Evolutionary conservation across 2,888 invertebrate species (phyloP).

Genomic region (Eledone cirrhosa): DNA sequence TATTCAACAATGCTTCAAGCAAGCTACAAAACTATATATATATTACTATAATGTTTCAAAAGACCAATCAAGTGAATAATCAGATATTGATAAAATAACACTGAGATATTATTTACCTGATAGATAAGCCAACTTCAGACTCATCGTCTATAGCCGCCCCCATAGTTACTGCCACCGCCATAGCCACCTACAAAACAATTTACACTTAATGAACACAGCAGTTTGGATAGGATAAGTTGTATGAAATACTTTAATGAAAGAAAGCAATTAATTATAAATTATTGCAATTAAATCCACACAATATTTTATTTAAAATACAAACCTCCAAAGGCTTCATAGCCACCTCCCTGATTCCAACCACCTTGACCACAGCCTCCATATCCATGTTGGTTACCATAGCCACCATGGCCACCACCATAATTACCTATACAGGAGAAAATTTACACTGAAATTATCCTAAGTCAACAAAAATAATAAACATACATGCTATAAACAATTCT

Average conservation of each 20-base stretch:
- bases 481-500: no score
- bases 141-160: constrained; percentile 27
- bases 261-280: no score
- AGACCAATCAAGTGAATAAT: no score
- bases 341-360: constrained; percentile 36
- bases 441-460: no score
- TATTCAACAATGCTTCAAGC: no score
- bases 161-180: constrained; percentile 19
- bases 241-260: no score
- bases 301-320: neutral
- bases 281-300: no score
- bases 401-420: constrained; percentile 63
- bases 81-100: no score
- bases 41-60: no score
- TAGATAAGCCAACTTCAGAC: constrained; percentile 25
- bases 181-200: constrained; percentile 14
- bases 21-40: no score
- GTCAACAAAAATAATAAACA: no score
- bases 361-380: constrained; percentile 44
- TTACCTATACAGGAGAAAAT: neutral
- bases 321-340: constrained; percentile 29
- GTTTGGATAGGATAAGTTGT: no score
- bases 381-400: constrained; percentile 76
- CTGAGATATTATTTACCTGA: constrained; percentile 1
- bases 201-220: neutral